phyloP scores from a whole-genome alignment of 2,888 invertebrate genomes.

The Apomyelois bistriatella region DNA sequence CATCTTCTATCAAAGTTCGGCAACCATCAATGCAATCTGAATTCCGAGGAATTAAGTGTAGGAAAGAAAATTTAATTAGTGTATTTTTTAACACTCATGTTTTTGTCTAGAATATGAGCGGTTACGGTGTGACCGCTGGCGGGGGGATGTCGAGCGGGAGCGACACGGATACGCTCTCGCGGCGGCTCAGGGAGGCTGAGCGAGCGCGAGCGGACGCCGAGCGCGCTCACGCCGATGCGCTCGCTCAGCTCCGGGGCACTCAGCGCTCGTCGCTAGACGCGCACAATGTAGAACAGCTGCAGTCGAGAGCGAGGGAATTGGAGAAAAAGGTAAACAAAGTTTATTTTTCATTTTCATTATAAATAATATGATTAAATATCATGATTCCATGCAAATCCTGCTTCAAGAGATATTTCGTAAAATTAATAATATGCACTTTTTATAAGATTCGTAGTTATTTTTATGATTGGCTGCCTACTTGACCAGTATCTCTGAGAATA shows the following conservation, averaged over 20 bases:
- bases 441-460: too few relatives aligned
- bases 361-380: too few relatives aligned
- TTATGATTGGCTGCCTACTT: too few relatives aligned
- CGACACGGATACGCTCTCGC: slow-evolving; percentile 78
- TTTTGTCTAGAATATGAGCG: slow-evolving; percentile 59
- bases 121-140: slow-evolving; percentile 47
- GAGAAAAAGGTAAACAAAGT: slow-evolving; percentile 88
- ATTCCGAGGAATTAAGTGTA: too few relatives aligned
- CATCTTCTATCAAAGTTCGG: too few relatives aligned
- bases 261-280: slow-evolving; percentile 68
- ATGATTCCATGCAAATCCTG: too few relatives aligned
- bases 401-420: too few relatives aligned
- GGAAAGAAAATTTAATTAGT: too few relatives aligned
- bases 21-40: too few relatives aligned
- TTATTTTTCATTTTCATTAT: too few relatives aligned
- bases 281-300: slow-evolving; percentile 84
- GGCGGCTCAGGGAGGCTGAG: slow-evolving; percentile 90
- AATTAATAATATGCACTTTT: too few relatives aligned
- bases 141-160: slow-evolving; percentile 49
- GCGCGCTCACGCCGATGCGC: slow-evolving; percentile 88
- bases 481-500: too few relatives aligned
- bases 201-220: slow-evolving; percentile 87
- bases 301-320: slow-evolving; percentile 92
- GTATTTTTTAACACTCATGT: neutral
- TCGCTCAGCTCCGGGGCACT: slow-evolving; percentile 82